These are phyloP conservation scores for Ametastegia equiseti DNA, from an alignment of 2,888 invertebrate species.

Conservation along the genomic window DNA sequence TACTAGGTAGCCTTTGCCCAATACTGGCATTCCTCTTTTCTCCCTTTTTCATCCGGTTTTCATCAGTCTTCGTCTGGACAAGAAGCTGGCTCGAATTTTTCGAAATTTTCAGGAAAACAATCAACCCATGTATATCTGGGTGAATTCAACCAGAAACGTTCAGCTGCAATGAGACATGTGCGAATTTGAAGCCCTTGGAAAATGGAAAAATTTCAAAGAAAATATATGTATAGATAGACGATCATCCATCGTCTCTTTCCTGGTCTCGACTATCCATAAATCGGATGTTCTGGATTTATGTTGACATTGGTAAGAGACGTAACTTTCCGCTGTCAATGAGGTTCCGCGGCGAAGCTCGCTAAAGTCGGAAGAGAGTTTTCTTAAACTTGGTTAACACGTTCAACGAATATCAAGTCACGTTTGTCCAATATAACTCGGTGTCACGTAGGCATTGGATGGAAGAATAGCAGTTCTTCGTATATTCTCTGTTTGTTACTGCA, in stretches of 20 bases:
- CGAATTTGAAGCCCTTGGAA: background rate
- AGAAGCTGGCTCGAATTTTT: background rate
- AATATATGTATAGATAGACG: background rate
- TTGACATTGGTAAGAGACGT: background rate
- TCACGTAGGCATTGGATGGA: background rate
- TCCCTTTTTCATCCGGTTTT: background rate
- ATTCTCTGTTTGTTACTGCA: background rate
- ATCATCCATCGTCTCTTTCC: background rate
- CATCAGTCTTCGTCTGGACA: background rate
- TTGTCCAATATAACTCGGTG: constrained; percentile 5
- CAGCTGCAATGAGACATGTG: background rate
- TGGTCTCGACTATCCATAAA: background rate
- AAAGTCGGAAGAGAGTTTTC: background rate
- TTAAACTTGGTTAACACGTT: background rate
- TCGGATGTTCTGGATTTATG: background rate
- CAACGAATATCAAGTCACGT: constrained; percentile 27
- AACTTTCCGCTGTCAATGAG: background rate
- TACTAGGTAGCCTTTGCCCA: background rate
- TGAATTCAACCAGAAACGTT: background rate
- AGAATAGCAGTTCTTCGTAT: background rate
- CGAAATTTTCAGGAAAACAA: background rate
- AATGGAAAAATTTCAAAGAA: background rate
- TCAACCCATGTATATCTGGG: background rate
- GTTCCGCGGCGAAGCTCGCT: background rate
- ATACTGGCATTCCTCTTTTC: background rate